Percentiles rank a stretch among this genome's conserved stretches.
These are phyloP conservation scores for Wiebesia pumilae DNA, from an alignment of 1,140 invertebrate genomes.

Conservation along the genomic window DNA sequence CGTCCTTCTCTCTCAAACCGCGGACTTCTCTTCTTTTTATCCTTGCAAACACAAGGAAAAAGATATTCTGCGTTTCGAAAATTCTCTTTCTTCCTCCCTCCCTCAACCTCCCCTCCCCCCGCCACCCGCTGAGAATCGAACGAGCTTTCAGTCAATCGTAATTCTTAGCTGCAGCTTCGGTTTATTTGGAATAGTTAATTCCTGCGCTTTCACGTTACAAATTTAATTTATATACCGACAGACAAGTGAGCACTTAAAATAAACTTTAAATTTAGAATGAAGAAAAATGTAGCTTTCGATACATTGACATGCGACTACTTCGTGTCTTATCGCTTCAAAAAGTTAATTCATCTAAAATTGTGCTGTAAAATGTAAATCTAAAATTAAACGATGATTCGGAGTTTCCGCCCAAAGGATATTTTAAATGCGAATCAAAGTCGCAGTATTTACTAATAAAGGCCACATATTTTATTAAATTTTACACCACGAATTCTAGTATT, in stretches of 20 bases:
- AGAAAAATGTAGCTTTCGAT: not conserved
- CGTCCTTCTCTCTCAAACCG: not conserved
- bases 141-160: slow-evolving; percentile 19
- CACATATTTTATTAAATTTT: too few relatives aligned
- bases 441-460: too few relatives aligned
- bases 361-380: too few relatives aligned
- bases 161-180: not conserved
- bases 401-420: too few relatives aligned
- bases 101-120: not conserved
- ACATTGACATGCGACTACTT: not conserved
- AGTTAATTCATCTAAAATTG: too few relatives aligned
- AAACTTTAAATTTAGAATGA: not conserved
- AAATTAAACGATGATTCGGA: too few relatives aligned
- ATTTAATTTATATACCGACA: not conserved
- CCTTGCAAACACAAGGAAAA: slow-evolving; percentile 12
- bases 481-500: too few relatives aligned
- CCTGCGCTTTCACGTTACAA: not conserved
- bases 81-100: not conserved
- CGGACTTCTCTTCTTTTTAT: not conserved
- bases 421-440: too few relatives aligned
- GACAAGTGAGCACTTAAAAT: not conserved
- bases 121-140: not conserved
- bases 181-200: slow-evolving; percentile 18
- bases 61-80: slow-evolving; percentile 20
- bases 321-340: not conserved